These are phyloP conservation scores for Ethmia dodecea DNA, from an alignment of 2,888 invertebrate species.

Conservation along the genomic window DNA sequence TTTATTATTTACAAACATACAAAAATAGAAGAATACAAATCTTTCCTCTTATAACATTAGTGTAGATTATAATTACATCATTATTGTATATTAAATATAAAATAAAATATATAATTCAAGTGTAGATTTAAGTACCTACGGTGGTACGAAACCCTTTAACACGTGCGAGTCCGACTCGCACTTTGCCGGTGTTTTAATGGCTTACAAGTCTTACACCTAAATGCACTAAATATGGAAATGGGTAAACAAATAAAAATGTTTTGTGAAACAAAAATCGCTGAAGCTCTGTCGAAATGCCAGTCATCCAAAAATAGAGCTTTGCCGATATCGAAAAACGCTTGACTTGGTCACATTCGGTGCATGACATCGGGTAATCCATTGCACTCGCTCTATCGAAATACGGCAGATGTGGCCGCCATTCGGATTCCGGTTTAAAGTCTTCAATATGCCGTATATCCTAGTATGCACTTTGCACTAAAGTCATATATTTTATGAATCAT, in stretches of 20 bases:
- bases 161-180: not conserved
- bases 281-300: not conserved
- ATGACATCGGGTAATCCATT: not conserved
- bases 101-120: too few species aligned
- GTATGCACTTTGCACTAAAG: too few species aligned
- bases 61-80: too few species aligned
- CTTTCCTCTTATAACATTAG: too few species aligned
- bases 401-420: too few species aligned
- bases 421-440: too few species aligned
- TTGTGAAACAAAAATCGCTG: too few species aligned
- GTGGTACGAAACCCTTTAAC: not conserved
- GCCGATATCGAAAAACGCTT: not conserved
- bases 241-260: too few species aligned
- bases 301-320: not conserved
- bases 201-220: not conserved
- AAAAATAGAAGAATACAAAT: conserved; percentile 13
- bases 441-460: too few species aligned
- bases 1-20: conserved; percentile 14
- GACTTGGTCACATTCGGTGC: not conserved
- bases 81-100: too few species aligned
- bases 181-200: not conserved
- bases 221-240: not conserved
- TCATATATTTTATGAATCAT: too few species aligned
- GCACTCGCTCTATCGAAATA: not conserved
- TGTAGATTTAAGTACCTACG: too few species aligned